Conservation (phyloP, 2,888 invertebrate genomes). For the Sminthurinus aureus region DNA sequence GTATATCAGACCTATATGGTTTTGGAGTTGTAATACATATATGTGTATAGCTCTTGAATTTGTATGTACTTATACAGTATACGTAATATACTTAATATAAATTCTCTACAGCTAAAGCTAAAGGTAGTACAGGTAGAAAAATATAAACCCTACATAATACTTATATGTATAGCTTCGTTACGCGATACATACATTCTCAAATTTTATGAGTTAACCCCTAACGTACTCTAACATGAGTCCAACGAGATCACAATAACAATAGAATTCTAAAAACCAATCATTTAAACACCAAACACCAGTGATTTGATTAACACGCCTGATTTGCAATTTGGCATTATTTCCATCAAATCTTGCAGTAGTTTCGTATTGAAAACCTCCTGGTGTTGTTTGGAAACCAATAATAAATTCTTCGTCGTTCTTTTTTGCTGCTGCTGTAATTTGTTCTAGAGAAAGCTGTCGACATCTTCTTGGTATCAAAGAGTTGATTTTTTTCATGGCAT, state of each 20-base stretch:
- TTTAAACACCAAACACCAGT: conserved; percentile 22
- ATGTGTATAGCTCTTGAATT: too few species aligned
- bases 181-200: not conserved
- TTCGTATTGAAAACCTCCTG: conserved; percentile 40
- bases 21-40: too few species aligned
- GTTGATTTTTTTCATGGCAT: conserved; percentile 19
- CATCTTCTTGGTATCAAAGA: conserved; percentile 21
- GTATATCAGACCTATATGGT: too few species aligned
- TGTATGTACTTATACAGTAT: too few species aligned
- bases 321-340: not conserved
- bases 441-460: conserved; percentile 12
- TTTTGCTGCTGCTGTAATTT: conserved; percentile 33
- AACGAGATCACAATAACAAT: conserved; percentile 39
- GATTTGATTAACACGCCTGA: conserved; percentile 16
- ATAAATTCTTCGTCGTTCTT: conserved; percentile 25
- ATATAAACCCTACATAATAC: not conserved
- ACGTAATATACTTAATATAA: too few species aligned
- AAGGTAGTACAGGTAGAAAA: not conserved
- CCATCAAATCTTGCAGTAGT: conserved; percentile 21
- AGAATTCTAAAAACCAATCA: conserved; percentile 37
- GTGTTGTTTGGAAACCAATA: conserved; percentile 38
- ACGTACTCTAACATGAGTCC: conserved; percentile 14
- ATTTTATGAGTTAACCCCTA: not conserved
- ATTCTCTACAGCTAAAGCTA: not conserved
- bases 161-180: too few species aligned